Evolutionary conservation across 37 sponge, comb jelly and placozoan species (phyloP).

Genomic region (Cliona cf. orientalis): DNA sequence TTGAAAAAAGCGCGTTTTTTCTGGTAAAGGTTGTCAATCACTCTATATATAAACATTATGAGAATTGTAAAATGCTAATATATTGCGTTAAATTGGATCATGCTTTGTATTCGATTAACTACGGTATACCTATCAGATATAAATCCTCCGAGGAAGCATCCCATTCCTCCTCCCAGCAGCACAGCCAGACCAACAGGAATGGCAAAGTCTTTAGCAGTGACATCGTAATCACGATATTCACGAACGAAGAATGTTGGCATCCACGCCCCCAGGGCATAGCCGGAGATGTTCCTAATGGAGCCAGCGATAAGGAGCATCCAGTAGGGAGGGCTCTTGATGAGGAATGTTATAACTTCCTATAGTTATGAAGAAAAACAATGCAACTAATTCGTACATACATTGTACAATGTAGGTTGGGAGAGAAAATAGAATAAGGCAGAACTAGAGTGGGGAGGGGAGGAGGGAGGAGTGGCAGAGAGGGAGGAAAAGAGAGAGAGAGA

Average conservation of each 20-base stretch:
- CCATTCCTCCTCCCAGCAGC: slow-evolving; percentile 81
- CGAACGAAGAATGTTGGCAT: slow-evolving; percentile 78
- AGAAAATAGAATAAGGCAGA: too few species aligned
- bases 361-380: too few species aligned
- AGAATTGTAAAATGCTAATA: too few species aligned
- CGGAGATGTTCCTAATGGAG: slow-evolving; percentile 88
- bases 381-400: too few species aligned
- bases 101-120: neutral
- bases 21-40: too few species aligned
- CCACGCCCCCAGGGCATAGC: slow-evolving; percentile 90
- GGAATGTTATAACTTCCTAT: slow-evolving; percentile 68
- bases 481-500: too few species aligned
- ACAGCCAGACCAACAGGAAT: slow-evolving; percentile 73
- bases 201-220: slow-evolving; percentile 60
- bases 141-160: slow-evolving; percentile 81
- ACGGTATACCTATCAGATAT: slow-evolving; percentile 83
- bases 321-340: slow-evolving; percentile 67
- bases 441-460: too few species aligned
- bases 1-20: too few species aligned
- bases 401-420: too few species aligned
- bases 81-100: too few species aligned
- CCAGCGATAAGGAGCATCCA: slow-evolving; percentile 73
- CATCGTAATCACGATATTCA: slow-evolving; percentile 42
- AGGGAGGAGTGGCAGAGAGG: too few species aligned
- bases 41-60: too few species aligned